These are phyloP conservation scores for Boulengeromyrus knoepffleri DNA, from an alignment of 2,113 vertebrate genomes.

Conservation along the genomic window DNA sequence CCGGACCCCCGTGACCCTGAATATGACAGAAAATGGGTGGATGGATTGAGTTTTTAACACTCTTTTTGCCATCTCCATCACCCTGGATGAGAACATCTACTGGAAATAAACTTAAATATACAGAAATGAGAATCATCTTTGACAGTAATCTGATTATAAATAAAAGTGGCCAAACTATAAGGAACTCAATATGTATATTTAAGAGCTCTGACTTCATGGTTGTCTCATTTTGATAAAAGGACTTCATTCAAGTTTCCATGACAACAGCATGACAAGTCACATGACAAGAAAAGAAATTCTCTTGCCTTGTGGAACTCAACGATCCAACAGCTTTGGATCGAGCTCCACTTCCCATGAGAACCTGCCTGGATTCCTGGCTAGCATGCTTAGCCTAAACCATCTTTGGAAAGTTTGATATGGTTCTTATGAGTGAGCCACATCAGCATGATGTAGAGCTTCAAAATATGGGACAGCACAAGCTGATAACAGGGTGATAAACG, in stretches of 20 bases:
- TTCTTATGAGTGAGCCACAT: neutral
- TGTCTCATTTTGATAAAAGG: neutral
- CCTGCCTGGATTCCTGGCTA: neutral
- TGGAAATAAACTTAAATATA: neutral
- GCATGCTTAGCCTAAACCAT: neutral
- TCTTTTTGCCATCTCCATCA: neutral
- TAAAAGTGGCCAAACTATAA: neutral
- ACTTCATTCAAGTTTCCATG: neutral
- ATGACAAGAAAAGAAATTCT: neutral
- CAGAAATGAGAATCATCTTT: neutral
- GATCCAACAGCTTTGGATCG: neutral
- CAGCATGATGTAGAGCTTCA: neutral
- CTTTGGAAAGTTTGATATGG: neutral
- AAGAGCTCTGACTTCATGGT: neutral
- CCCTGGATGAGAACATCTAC: neutral
- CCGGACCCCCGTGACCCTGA: no score
- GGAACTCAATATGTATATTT: neutral
- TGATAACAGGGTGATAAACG: neutral
- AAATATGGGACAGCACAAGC: neutral
- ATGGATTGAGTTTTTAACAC: neutral
- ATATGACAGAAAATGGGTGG: neutral
- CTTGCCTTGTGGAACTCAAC: neutral
- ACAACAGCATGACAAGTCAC: neutral
- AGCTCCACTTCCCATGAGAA: neutral
- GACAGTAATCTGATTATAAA: neutral